These are phyloP conservation scores for Notolepis coatsorum DNA, from an alignment of 2,797 vertebrate genomes.

Conservation along the genomic window DNA sequence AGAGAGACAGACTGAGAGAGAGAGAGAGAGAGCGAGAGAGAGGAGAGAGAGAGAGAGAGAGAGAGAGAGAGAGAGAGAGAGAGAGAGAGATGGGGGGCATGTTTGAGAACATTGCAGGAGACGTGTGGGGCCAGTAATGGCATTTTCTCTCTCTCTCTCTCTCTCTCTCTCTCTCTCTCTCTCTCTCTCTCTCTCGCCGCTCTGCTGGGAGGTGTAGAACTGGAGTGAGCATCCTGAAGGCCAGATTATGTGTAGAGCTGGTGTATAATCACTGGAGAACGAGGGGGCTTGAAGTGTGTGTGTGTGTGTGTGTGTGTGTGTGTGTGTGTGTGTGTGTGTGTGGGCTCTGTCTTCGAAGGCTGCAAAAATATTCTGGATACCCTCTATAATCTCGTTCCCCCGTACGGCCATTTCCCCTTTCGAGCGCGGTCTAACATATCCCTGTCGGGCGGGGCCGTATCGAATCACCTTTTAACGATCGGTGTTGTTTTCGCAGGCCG, in stretches of 20 bases:
- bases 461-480: slow-evolving; percentile 67
- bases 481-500: slow-evolving; percentile 55
- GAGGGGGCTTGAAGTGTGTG: background rate
- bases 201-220: slow-evolving; percentile 42
- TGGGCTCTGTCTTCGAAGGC: background rate
- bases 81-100: background rate
- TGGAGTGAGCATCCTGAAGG: slow-evolving; percentile 52
- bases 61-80: too few species aligned
- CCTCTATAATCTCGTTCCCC: background rate
- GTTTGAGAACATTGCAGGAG: slow-evolving; percentile 20
- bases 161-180: background rate
- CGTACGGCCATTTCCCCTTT: background rate
- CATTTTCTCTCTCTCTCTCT: background rate
- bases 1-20: background rate
- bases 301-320: background rate
- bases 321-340: too few species aligned
- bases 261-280: slow-evolving; percentile 45
- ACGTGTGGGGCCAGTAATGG: background rate
- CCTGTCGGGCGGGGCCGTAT: slow-evolving; percentile 54
- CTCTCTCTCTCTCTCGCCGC: too few species aligned
- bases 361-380: too few species aligned
- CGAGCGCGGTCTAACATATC: slow-evolving; percentile 44
- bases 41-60: background rate
- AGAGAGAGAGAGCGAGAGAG: background rate
- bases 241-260: slow-evolving; percentile 55